These are phyloP conservation scores for Gorsachius goisagi DNA, from an alignment of 2,113 vertebrate genomes.

Conservation along the genomic window DNA sequence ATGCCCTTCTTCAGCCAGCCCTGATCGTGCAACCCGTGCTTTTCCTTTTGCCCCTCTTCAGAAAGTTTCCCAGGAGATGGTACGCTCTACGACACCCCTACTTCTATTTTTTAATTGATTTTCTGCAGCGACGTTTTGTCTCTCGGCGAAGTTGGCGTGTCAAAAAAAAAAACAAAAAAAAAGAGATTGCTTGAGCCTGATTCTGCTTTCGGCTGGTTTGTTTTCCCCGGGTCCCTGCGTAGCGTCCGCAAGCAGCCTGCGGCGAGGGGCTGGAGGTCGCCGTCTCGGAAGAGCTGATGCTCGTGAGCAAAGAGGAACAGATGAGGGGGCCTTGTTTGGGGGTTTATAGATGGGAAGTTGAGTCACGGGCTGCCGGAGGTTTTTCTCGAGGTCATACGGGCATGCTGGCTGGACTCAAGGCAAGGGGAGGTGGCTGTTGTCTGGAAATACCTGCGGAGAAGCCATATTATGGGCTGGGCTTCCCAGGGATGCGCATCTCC, in stretches of 20 bases:
- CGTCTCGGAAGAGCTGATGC: no score
- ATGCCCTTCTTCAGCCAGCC: background rate
- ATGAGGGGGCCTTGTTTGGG: background rate
- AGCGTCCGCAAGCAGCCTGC: background rate
- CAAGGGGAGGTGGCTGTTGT: background rate
- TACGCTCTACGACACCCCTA: background rate
- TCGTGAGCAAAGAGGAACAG: background rate
- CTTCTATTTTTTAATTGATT: background rate
- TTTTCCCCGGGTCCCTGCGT: rapidly evolving
- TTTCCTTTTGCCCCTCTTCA: background rate
- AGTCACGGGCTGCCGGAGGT: background rate
- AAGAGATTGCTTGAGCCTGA: background rate
- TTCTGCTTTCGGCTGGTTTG: background rate
- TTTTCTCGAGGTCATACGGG: background rate
- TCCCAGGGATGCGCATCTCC: background rate
- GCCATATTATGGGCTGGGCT: background rate
- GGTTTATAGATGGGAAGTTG: background rate
- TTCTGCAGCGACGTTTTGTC: background rate
- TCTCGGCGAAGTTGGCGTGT: background rate
- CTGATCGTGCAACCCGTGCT: rapidly evolving
- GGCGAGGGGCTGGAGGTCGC: background rate
- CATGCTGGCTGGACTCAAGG: background rate
- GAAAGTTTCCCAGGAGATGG: background rate
- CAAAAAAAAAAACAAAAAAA: background rate
- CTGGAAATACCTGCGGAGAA: background rate